These are phyloP conservation scores for Hyla sarda DNA, from an alignment of 2,113 vertebrate genomes.

Conservation along the genomic window DNA sequence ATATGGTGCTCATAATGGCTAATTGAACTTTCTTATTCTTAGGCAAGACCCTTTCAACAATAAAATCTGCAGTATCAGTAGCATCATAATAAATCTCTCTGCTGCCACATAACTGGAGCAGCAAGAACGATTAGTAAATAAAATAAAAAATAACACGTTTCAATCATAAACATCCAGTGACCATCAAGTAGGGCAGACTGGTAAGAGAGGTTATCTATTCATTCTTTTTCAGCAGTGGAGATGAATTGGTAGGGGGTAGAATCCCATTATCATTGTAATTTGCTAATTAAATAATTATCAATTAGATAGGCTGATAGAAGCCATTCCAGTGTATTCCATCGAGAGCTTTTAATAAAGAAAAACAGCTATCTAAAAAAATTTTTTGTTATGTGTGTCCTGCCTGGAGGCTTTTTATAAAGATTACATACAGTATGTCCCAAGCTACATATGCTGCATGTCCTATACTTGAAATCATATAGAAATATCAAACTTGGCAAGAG, in stretches of 20 bases:
- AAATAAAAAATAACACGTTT: background rate
- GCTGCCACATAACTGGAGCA: background rate
- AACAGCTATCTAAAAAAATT: slow-evolving; percentile 74
- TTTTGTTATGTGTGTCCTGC: slow-evolving; percentile 72
- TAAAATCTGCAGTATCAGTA: background rate
- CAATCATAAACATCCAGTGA: slow-evolving; percentile 53
- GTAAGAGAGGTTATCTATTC: slow-evolving; percentile 69
- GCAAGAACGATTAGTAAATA: background rate
- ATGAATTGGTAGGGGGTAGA: slow-evolving; percentile 77
- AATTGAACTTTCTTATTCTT: background rate
- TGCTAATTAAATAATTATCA: slow-evolving; percentile 88
- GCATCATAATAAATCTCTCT: background rate
- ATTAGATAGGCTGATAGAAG: slow-evolving; percentile 80
- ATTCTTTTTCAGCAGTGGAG: slow-evolving; percentile 72
- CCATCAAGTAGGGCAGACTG: slow-evolving; percentile 66
- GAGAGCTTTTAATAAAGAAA: slow-evolving; percentile 76
- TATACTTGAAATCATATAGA: slow-evolving; percentile 68
- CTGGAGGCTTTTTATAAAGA: slow-evolving; percentile 71
- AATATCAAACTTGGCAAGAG: slow-evolving; percentile 68
- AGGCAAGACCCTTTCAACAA: background rate
- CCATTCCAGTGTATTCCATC: slow-evolving; percentile 79
- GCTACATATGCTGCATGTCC: slow-evolving; percentile 62
- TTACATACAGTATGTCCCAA: slow-evolving; percentile 64
- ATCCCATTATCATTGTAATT: slow-evolving; percentile 84
- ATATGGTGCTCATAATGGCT: background rate